Conservation (phyloP, 2,888 invertebrate genomes). For the Crossocerus cetratus region DNA sequence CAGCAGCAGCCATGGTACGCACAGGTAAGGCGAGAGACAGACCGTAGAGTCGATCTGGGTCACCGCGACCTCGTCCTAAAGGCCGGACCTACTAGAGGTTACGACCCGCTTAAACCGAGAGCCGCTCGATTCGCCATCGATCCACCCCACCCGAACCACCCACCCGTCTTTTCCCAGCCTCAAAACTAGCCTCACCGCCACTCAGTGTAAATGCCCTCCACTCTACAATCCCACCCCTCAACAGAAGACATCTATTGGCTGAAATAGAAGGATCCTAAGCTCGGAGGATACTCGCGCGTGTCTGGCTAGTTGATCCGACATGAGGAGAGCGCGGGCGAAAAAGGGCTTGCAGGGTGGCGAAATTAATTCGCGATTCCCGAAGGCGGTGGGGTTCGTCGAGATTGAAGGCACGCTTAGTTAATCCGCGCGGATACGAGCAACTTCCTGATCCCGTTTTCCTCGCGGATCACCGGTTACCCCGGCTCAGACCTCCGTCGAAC, state of each 20-base stretch:
- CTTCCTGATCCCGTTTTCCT: slow-evolving; percentile 62
- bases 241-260: too few species aligned
- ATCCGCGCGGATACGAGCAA: slow-evolving; percentile 62
- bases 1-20: slow-evolving; percentile 56
- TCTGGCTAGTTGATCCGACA: too few species aligned
- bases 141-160: slow-evolving; percentile 42
- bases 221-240: too few species aligned
- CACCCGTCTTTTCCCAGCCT: slow-evolving; percentile 29
- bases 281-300: too few species aligned
- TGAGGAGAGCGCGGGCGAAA: too few species aligned
- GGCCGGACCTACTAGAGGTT: slow-evolving; percentile 70
- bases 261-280: too few species aligned
- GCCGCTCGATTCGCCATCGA: slow-evolving; percentile 65
- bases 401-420: slow-evolving; percentile 69
- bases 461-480: slow-evolving; percentile 50
- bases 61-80: slow-evolving; percentile 71
- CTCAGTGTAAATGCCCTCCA: too few species aligned
- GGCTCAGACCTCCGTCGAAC: slow-evolving; percentile 44
- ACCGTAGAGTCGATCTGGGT: slow-evolving; percentile 69
- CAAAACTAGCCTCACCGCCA: too few species aligned
- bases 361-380: slow-evolving; percentile 66
- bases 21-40: slow-evolving; percentile 64
- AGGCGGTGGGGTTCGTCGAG: slow-evolving; percentile 57
- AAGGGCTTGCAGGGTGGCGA: slow-evolving; percentile 1
- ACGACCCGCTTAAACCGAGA: slow-evolving; percentile 69